phyloP scores from a whole-genome alignment of 2,113 vertebrate species.

The Pomatostomus ruficeps region DNA sequence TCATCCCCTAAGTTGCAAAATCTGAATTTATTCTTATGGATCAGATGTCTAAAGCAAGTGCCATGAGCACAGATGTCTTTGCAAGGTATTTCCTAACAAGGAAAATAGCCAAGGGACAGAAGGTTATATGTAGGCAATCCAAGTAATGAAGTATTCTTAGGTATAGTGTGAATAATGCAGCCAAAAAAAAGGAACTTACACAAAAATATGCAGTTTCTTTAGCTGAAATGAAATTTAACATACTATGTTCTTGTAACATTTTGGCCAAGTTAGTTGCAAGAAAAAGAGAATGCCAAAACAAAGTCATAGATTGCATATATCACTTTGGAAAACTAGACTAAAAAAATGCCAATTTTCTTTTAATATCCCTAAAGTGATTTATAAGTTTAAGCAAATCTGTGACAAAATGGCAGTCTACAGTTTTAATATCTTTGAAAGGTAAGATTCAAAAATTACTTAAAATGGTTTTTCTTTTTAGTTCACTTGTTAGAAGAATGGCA shows the following conservation, averaged over 20 bases:
- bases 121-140: slow-evolving; percentile 39
- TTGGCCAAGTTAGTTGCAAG: background rate
- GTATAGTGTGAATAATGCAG: background rate
- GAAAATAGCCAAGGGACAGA: slow-evolving; percentile 53
- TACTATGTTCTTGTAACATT: background rate
- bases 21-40: background rate
- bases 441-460: background rate
- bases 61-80: slow-evolving; percentile 42
- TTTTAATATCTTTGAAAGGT: background rate
- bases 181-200: background rate
- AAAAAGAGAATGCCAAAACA: background rate
- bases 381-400: background rate
- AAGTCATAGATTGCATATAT: background rate
- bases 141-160: slow-evolving; percentile 43
- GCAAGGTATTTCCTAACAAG: slow-evolving; percentile 36
- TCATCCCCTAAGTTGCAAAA: background rate
- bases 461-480: background rate
- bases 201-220: background rate
- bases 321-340: background rate
- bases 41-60: background rate
- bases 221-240: background rate
- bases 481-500: background rate
- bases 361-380: background rate
- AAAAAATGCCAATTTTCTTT: background rate
- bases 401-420: background rate